phyloP scores from a whole-genome alignment of 2,113 vertebrate species.

The Pachycephala philippinensis region DNA sequence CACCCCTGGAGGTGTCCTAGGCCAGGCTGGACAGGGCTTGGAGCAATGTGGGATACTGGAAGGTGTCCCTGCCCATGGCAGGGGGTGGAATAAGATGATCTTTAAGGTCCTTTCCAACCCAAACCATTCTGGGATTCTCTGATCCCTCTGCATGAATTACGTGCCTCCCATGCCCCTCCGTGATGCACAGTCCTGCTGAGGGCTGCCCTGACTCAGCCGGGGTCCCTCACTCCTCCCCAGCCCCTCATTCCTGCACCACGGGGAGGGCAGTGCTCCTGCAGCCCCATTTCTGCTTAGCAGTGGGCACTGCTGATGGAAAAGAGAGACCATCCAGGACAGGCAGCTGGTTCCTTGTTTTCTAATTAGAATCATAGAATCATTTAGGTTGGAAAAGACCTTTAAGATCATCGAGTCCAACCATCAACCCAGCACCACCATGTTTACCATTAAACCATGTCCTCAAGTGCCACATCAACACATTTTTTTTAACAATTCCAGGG shows the following conservation, averaged over 20 bases:
- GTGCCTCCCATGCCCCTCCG: too few species aligned
- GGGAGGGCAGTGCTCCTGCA: not conserved
- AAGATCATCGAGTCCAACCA: not conserved
- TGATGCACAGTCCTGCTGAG: not conserved
- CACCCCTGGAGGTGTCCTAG: not conserved
- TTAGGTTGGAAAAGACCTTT: not conserved
- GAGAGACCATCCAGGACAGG: not conserved
- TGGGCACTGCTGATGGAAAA: not conserved
- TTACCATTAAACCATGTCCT: not conserved
- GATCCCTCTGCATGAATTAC: not conserved
- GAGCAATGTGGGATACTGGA: not conserved
- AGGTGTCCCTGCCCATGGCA: not conserved
- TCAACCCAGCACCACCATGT: not conserved
- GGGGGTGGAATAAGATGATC: not conserved
- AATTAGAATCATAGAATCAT: not conserved
- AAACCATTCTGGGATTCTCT: not conserved
- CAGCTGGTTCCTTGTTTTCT: not conserved
- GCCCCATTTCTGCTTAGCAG: not conserved
- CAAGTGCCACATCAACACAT: not conserved
- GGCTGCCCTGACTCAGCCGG: not conserved
- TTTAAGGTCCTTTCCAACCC: not conserved
- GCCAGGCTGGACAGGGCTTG: rapidly evolving
- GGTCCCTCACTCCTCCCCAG: too few species aligned
- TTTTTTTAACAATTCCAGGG: not conserved
- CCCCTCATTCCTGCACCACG: not conserved